Evolutionary conservation across 2,113 vertebrate genomes (phyloP).

Genomic region (Perognathus longimembris): DNA sequence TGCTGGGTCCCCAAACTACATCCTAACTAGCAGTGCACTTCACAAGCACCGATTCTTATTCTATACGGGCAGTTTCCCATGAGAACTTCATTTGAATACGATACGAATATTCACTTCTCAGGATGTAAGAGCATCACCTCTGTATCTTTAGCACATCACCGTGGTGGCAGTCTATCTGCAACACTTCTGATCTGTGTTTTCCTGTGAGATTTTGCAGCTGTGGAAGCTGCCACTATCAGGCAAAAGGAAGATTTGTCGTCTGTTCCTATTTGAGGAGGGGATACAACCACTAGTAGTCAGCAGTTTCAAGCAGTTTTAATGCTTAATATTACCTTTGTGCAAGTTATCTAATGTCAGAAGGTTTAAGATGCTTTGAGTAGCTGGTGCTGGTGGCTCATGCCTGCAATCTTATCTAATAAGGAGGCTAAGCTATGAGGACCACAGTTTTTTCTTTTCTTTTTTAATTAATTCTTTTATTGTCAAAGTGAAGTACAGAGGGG

Average conservation of each 20-base stretch:
- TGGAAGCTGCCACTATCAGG: conserved; percentile 41
- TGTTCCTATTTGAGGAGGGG: neutral
- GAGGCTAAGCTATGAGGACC: too few species aligned
- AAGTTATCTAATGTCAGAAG: neutral
- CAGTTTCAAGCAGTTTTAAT: conserved; percentile 16
- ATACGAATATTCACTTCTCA: conserved; percentile 70
- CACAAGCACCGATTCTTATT: conserved; percentile 74
- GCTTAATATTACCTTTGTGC: neutral
- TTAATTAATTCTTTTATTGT: too few species aligned
- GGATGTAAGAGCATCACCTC: conserved; percentile 29
- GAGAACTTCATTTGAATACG: conserved; percentile 64
- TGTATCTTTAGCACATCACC: neutral
- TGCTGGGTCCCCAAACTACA: conserved; percentile 47
- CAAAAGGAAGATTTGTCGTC: conserved; percentile 30
- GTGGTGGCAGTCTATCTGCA: neutral
- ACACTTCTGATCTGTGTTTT: conserved; percentile 42
- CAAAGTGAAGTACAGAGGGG: too few species aligned
- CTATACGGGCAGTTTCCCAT: conserved; percentile 1
- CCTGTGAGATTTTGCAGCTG: conserved; percentile 28
- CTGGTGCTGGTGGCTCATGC: too few species aligned
- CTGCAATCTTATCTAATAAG: too few species aligned
- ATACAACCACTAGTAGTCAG: neutral
- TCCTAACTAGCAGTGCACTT: conserved; percentile 48
- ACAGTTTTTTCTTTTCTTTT: too few species aligned
- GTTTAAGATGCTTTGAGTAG: conserved; percentile 4